These are phyloP conservation scores for Xiphorhynchus erythropygius DNA, from an alignment of 2,797 vertebrate genomes.

Conservation along the genomic window DNA sequence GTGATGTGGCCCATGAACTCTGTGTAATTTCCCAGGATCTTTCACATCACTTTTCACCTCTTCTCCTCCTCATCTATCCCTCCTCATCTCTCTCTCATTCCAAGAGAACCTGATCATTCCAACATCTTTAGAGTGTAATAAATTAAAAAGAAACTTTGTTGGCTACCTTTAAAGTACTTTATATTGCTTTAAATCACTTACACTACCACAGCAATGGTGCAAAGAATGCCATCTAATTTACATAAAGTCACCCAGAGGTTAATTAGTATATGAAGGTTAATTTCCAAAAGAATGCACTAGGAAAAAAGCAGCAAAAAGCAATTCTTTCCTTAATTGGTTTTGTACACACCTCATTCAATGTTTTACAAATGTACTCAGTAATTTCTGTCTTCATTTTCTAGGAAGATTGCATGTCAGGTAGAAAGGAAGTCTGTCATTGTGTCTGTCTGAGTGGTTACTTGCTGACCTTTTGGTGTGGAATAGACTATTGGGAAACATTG, in stretches of 20 bases:
- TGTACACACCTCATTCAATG: neutral
- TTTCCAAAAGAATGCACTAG: slow-evolving; percentile 57
- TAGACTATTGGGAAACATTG: neutral
- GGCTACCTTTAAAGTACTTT: slow-evolving; percentile 34
- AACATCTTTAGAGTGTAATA: neutral
- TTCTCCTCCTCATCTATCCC: neutral
- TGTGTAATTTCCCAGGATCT: neutral
- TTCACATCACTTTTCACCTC: neutral
- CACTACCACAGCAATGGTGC: slow-evolving; percentile 13
- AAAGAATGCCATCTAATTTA: slow-evolving; percentile 58
- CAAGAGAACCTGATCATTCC: neutral
- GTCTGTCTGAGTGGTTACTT: neutral
- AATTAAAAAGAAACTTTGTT: slow-evolving; percentile 34
- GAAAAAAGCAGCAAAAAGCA: slow-evolving; percentile 53
- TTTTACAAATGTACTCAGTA: slow-evolving; percentile 21
- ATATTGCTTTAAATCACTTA: slow-evolving; percentile 17
- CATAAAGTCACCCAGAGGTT: slow-evolving; percentile 64
- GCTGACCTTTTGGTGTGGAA: slow-evolving; percentile 15
- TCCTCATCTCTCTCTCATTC: neutral
- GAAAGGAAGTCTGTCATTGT: slow-evolving; percentile 13
- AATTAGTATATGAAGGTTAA: slow-evolving; percentile 67
- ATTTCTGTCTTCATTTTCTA: slow-evolving; percentile 43
- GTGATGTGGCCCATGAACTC: neutral
- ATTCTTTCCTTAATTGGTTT: slow-evolving; percentile 61
- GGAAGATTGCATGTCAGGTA: slow-evolving; percentile 2